A percentile compares a stretch with the other conserved stretches of the same genome.
Conservation (phyloP, 2,888 invertebrate genomes). For the Synergus itoensis region DNA sequence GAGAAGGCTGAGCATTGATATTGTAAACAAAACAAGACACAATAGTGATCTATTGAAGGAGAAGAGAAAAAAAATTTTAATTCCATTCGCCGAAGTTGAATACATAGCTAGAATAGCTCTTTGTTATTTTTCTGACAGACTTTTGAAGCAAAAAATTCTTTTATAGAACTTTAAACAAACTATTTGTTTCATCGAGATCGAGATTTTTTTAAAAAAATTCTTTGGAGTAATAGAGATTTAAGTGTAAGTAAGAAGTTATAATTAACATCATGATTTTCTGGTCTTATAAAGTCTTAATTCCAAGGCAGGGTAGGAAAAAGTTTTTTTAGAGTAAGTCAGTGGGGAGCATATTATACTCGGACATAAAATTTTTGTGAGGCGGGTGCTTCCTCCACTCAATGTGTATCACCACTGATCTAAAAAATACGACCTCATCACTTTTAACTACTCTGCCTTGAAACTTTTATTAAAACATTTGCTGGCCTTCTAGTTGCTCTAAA, state of each 20-base stretch:
- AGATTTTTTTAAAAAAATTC: neutral
- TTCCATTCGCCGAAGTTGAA: slow-evolving; percentile 2
- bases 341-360: neutral
- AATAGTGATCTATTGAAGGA: neutral
- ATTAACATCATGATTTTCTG: neutral
- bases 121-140: neutral
- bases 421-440: slow-evolving; percentile 11
- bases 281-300: no score
- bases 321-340: neutral
- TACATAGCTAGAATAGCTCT: neutral
- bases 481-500: no score
- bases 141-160: no score
- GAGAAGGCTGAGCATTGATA: neutral
- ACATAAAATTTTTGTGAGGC: neutral
- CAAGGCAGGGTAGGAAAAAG: neutral
- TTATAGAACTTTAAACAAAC: no score
- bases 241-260: no score
- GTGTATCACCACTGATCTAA: neutral
- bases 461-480: neutral
- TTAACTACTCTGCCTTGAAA: neutral
- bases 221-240: no score
- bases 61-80: slow-evolving; percentile 19
- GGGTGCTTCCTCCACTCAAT: neutral
- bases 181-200: neutral
- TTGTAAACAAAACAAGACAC: slow-evolving; percentile 24